Evolutionary conservation across 2,113 vertebrate species (phyloP).

Genomic region (Cercopithecus mona): DNA sequence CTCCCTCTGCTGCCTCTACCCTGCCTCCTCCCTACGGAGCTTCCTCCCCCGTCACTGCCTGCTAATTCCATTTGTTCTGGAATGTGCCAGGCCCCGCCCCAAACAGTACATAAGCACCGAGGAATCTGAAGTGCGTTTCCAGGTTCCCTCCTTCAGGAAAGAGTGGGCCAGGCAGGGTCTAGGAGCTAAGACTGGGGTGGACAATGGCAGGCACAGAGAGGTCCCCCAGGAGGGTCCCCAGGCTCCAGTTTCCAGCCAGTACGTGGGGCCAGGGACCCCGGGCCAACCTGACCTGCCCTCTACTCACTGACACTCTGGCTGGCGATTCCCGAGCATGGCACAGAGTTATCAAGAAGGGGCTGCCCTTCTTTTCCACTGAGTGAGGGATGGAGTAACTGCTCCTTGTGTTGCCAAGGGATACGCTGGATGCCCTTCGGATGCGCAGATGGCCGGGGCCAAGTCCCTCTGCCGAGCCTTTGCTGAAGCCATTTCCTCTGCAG

Average conservation of each 20-base stretch:
- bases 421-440: accelerated
- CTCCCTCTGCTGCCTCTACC: not conserved
- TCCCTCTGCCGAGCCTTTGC: not conserved
- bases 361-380: too few species aligned
- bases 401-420: not conserved
- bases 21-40: not conserved
- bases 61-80: not conserved
- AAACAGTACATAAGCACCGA: not conserved
- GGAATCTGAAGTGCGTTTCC: not conserved
- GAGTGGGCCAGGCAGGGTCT: not conserved
- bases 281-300: not conserved
- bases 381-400: accelerated
- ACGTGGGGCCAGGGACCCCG: not conserved
- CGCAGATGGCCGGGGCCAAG: accelerated
- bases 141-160: not conserved
- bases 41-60: not conserved
- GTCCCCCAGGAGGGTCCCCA: not conserved
- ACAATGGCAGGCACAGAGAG: not conserved
- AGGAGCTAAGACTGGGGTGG: not conserved
- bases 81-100: not conserved
- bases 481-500: accelerated
- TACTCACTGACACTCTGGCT: accelerated
- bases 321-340: not conserved
- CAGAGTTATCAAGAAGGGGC: not conserved
- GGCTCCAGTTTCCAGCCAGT: not conserved